phyloP scores from a whole-genome alignment of 2,113 vertebrate species.

The rabbit (Oryctolagus cuniculus) region DNA sequence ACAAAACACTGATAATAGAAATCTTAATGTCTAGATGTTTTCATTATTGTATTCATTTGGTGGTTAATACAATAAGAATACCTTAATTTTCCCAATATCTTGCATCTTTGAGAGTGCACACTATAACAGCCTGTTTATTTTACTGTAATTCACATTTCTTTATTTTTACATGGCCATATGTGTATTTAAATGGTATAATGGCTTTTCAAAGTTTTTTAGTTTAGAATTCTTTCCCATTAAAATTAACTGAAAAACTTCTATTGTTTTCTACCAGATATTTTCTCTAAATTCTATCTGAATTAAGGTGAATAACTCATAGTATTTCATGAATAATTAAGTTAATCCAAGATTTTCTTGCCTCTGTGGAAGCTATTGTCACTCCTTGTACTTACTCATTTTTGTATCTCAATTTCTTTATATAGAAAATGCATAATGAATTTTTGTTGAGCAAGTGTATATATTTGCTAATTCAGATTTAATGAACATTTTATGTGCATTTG shows the following conservation, averaged over 20 bases:
- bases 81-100: conserved; percentile 19
- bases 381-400: not conserved
- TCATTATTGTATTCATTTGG: conserved; percentile 47
- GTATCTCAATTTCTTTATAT: not conserved
- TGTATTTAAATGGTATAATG: conserved; percentile 1
- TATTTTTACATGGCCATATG: conserved; percentile 35
- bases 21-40: not conserved
- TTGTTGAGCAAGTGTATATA: not conserved
- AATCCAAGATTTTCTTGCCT: not conserved
- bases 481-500: conserved; percentile 14
- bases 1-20: not conserved
- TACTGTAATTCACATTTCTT: conserved; percentile 29
- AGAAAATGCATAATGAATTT: not conserved
- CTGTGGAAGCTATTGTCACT: not conserved
- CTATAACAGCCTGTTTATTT: conserved; percentile 40
- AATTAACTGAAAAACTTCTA: conserved; percentile 46
- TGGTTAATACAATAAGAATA: conserved; percentile 19
- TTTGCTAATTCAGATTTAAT: conserved; percentile 49
- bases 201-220: conserved; percentile 45
- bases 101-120: conserved; percentile 71
- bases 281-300: conserved; percentile 11
- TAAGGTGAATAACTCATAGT: not conserved
- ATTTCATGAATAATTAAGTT: conserved; percentile 42
- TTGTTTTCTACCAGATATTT: conserved; percentile 18
- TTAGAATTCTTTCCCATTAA: conserved; percentile 55